Evolutionary conservation across 2,888 invertebrate genomes (phyloP), one percentile per base, ranked within the genome.

Genomic region (Agapostemon virescens): DNA sequence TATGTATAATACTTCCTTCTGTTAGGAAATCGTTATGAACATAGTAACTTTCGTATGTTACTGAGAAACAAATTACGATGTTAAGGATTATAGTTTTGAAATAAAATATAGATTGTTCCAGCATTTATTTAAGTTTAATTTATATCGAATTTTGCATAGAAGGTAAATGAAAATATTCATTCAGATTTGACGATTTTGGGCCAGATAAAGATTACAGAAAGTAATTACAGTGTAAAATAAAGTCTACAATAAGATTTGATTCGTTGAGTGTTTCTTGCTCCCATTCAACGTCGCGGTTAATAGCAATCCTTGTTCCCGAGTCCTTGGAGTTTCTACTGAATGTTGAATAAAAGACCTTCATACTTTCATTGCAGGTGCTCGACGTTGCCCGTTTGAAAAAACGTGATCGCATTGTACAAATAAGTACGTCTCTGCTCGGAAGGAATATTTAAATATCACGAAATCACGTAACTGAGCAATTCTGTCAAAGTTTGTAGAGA

Each of bases 241-340:
- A 52, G 7, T 40, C 26, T 58, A 20, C 20, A 33, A 20, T 26
- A 55, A 23, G 11, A 26, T 40, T 3, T 30, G 40, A 30, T 33
- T 17, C n/a, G 26, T 20, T 13, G 17, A 6, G 33, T 17, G 45
- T 49, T 63, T 36, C 23, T 38, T 72, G 26, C 17, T 38, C 52
- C 20, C 26, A 20, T 73, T 73, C 49, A 40, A 7, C 26, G 15
- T 7, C n/a, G 38, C n/a, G 45, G 20, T 23, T 64, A 74, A 77
- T 70, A 15, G 58, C 30, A 13, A 55, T 72, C 26, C n/a, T 15
- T 26, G 13, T 40, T 26, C 15, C 33, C 52, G 30, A n/a, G 13
- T 58, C 81, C 74, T 77, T 82, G 77, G 11, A 69, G n/a, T 40
- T 30, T 49, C 17, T 3, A 3, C 20, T 52, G 30, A 81, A 72